These are phyloP conservation scores for Melipona quadrifasciata DNA, from an alignment of 1,140 invertebrate genomes.

Conservation along the genomic window DNA sequence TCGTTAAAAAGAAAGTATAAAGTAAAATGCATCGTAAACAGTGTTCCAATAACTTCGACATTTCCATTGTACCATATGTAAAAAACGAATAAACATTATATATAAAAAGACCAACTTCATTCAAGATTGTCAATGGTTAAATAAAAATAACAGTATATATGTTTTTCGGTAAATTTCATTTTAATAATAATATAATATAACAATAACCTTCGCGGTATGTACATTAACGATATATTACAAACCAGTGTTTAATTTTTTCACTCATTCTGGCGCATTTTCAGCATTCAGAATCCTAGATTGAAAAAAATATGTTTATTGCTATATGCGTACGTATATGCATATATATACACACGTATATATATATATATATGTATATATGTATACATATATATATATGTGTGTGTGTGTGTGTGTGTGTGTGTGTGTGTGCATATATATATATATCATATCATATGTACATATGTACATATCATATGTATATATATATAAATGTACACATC, in stretches of 20 bases:
- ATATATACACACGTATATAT: conserved; percentile 35
- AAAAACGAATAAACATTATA: conserved; percentile 77
- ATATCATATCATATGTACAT: conserved; percentile 41
- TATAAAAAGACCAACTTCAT: conserved; percentile 60
- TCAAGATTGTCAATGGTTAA: not conserved
- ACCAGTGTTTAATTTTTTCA: conserved; percentile 38
- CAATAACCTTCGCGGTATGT: conserved; percentile 78
- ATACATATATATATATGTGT: conserved; percentile 7
- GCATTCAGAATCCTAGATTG: conserved; percentile 46
- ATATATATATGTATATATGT: conserved; percentile 39
- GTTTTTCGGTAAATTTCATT: conserved; percentile 67
- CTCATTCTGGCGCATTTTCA: conserved; percentile 46
- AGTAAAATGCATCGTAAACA: conserved; percentile 49
- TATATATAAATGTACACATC: conserved; percentile 43
- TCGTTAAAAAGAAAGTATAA: conserved; percentile 39
- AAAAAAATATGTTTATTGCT: conserved; percentile 69
- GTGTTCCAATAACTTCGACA: conserved; percentile 77
- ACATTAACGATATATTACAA: conserved; percentile 80
- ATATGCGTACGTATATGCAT: conserved; percentile 49
- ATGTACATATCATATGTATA: conserved; percentile 35
- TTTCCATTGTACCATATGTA: conserved; percentile 82
- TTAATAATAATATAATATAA: conserved; percentile 77
- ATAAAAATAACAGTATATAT: not conserved
- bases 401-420: too few relatives aligned
- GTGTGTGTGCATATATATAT: conserved; percentile 40